phyloP scores from a whole-genome alignment of 1,140 invertebrate species.

The Callitettix versicolor region DNA sequence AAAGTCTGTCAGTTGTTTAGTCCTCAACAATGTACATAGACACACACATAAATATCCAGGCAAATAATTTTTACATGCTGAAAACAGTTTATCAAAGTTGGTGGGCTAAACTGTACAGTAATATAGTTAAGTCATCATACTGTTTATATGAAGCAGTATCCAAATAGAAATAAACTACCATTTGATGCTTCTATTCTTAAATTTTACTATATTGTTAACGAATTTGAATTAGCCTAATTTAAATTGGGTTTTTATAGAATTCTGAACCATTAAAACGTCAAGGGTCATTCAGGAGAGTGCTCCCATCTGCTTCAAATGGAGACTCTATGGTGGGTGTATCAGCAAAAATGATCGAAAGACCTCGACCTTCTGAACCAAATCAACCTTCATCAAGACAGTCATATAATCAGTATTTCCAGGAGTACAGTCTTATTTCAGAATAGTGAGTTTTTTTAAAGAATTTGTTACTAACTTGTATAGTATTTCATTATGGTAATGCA shows the following conservation, averaged over 20 bases:
- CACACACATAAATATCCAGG: no score
- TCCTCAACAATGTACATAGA: no score
- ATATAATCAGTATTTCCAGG: conserved; percentile 14
- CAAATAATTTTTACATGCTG: no score
- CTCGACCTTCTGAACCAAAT: background rate
- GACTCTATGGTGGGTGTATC: conserved; percentile 11
- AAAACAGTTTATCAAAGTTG: no score
- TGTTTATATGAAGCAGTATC: no score
- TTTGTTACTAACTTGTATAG: background rate
- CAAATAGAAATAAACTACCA: no score
- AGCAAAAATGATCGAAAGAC: conserved; percentile 16
- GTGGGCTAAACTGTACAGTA: no score
- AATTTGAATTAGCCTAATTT: no score
- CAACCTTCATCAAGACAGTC: background rate
- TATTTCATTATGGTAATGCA: background rate
- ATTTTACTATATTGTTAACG: no score
- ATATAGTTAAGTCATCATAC: no score
- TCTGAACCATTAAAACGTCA: conserved; percentile 10
- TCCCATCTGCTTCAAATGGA: conserved; percentile 7
- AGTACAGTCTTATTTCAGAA: conserved; percentile 14
- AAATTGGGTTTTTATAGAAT: background rate
- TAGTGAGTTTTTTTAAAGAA: conserved; percentile 9
- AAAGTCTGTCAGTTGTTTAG: no score
- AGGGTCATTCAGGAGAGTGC: conserved; percentile 15
- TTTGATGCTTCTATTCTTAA: no score